phyloP scores from a whole-genome alignment of 2,797 vertebrate genomes.

The Nannoperca obscura region DNA sequence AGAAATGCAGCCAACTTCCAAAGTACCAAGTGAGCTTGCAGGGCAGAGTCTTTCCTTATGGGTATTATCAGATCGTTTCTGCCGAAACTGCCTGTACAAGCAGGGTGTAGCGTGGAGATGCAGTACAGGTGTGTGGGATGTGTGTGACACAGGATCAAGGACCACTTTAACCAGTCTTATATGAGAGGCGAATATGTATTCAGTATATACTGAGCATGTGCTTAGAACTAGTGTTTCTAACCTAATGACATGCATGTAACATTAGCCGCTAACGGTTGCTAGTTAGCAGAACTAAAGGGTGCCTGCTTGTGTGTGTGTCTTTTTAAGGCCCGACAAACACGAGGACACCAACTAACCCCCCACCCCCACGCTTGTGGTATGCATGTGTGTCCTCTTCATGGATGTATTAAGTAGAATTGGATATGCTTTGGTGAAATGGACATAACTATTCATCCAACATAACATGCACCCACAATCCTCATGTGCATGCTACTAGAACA shows the following conservation, averaged over 20 bases:
- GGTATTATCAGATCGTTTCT: conserved; percentile 28
- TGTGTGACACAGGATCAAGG: conserved; percentile 16
- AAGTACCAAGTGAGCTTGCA: background rate
- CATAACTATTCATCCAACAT: background rate
- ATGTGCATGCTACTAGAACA: background rate
- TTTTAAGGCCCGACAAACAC: background rate
- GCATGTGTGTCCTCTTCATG: background rate
- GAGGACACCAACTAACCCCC: background rate
- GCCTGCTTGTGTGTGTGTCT: background rate
- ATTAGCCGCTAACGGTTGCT: background rate
- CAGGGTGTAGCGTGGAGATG: conserved; percentile 26
- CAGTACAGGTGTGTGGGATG: conserved; percentile 28
- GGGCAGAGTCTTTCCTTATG: conserved; percentile 16
- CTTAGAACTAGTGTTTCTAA: background rate
- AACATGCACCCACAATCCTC: background rate
- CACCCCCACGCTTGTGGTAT: background rate
- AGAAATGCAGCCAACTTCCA: background rate
- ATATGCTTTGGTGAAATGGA: background rate
- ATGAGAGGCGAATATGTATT: background rate
- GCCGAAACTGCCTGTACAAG: conserved; percentile 19
- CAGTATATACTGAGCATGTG: background rate
- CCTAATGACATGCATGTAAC: background rate
- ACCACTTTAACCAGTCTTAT: background rate
- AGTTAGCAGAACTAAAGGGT: background rate
- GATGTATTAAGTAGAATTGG: conserved; percentile 5